A percentile compares a stretch with the other conserved stretches of the same genome.
Conservation (phyloP, 2,797 vertebrate genomes). For the Mormyrops attenuatus region DNA sequence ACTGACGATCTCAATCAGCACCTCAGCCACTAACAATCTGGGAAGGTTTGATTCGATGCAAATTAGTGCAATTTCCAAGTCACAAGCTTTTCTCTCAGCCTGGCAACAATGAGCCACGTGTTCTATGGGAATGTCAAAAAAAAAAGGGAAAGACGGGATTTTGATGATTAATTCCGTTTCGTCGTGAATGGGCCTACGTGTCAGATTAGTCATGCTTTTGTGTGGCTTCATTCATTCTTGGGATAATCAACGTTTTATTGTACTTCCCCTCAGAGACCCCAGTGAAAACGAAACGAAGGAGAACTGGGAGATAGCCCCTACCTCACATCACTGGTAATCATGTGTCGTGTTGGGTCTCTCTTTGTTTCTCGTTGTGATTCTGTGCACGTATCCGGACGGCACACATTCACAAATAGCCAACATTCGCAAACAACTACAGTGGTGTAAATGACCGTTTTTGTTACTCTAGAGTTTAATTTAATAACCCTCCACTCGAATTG, state of each 20-base stretch:
- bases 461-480: slow-evolving; percentile 1
- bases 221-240: slow-evolving; percentile 9
- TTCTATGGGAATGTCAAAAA: background rate
- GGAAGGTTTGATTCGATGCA: background rate
- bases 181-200: background rate
- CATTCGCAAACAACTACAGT: background rate
- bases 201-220: slow-evolving; percentile 10
- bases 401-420: background rate
- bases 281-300: background rate
- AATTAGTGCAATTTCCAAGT: background rate
- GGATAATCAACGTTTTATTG: background rate
- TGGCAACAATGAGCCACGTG: background rate
- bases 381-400: background rate
- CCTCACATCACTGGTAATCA: background rate
- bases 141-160: background rate
- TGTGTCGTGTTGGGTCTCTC: background rate
- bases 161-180: slow-evolving; percentile 7
- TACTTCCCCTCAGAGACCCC: background rate
- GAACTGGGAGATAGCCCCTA: background rate
- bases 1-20: background rate
- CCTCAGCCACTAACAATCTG: background rate
- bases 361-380: background rate
- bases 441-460: background rate
- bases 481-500: background rate
- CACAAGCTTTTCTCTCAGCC: background rate